Evolutionary conservation across 1,140 invertebrate genomes (phyloP).

Genomic region (Reticulitermes speratus): DNA sequence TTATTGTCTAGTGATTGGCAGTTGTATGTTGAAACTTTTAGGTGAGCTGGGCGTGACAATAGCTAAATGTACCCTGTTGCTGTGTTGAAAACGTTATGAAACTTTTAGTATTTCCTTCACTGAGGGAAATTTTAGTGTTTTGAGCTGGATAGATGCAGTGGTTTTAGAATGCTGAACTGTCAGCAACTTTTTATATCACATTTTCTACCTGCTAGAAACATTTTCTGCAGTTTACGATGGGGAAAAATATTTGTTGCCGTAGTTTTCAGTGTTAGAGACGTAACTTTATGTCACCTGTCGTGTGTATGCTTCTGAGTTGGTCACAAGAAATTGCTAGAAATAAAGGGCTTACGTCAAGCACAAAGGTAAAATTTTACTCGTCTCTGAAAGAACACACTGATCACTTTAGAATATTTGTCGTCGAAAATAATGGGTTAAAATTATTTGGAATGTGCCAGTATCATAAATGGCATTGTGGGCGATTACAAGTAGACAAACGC

Average conservation of each 20-base stretch:
- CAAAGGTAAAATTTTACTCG: too few species aligned
- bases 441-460: too few species aligned
- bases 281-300: neutral
- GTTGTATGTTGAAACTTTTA: neutral
- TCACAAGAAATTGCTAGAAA: neutral
- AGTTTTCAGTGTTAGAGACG: neutral
- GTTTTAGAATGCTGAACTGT: neutral
- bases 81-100: conserved; percentile 7
- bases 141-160: neutral
- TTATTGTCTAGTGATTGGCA: neutral
- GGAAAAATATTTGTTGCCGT: neutral
- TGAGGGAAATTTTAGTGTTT: neutral
- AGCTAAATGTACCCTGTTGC: neutral
- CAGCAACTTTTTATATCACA: neutral
- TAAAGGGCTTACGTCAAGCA: neutral
- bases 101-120: neutral
- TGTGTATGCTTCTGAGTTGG: neutral
- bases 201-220: neutral
- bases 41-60: neutral
- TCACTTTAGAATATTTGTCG: too few species aligned
- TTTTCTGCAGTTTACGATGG: neutral
- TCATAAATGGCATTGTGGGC: too few species aligned
- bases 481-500: too few species aligned
- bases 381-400: too few species aligned
- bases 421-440: too few species aligned